Conservation (phyloP, 1,140 invertebrate species). For the Leguminivora glycinivorella region DNA sequence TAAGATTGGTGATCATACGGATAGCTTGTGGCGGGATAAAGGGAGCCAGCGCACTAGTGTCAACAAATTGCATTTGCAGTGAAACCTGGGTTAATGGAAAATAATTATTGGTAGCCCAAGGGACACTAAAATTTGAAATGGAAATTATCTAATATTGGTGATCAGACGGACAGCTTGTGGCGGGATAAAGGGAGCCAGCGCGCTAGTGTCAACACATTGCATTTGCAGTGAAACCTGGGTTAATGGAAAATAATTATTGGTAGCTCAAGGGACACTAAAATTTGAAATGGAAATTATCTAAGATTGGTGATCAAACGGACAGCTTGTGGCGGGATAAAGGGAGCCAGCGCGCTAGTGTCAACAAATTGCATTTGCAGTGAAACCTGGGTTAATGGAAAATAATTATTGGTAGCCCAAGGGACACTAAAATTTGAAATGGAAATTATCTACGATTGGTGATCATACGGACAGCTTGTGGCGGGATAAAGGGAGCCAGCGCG, state of each 20-base stretch:
- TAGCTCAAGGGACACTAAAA: background rate
- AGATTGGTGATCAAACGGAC: constrained; percentile 16
- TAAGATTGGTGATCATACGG: constrained; percentile 16
- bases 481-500: too few species aligned
- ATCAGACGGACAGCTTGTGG: constrained; percentile 29
- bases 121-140: background rate
- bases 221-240: constrained; percentile 35
- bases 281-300: too few species aligned
- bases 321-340: constrained; percentile 36
- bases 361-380: constrained; percentile 49
- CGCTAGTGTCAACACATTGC: constrained; percentile 48
- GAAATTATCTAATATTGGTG: too few species aligned
- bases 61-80: constrained; percentile 51
- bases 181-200: constrained; percentile 32
- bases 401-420: background rate
- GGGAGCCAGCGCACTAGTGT: constrained; percentile 34
- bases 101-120: background rate
- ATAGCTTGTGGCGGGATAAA: constrained; percentile 34
- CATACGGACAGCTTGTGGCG: too few species aligned
- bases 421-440: too few species aligned
- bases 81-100: background rate
- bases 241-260: background rate
- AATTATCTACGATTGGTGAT: too few species aligned
- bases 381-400: background rate
- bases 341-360: constrained; percentile 35